Base-by-base conservation (phyloP, 2,797 vertebrate species). In the Neopelma chrysocephalum region DNA sequence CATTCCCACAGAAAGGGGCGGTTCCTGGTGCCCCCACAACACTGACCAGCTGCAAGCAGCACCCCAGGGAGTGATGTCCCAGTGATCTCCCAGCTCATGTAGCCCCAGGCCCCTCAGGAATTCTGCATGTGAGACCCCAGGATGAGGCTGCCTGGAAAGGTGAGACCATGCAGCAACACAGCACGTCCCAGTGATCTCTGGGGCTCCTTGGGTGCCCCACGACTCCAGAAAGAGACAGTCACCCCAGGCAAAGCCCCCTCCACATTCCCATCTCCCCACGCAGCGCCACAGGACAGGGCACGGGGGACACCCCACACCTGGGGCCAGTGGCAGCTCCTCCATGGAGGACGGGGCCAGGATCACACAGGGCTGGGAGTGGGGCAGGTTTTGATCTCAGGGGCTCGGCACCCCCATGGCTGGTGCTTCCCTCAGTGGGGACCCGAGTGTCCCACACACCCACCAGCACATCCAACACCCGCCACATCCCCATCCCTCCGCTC, bases 381-480 rank as follows among this genome's bases (percentile, higher is more conserved):
- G 1, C 51, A 43, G 48, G 17, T 56, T 73, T 48, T 3, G 4
- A 36, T 56, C 60, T n/a, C 5, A 0, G 25, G 50, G 48, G 57
- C 48, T 72, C 72, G 32, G 11, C 27, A 45, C 32, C 51, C 40
- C 48, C 58, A 1, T 0, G 2, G 11, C 25, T 1, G 10, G n/a
- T 4, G 80, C 72, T 47, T 40, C 18, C 40, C 53, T n/a, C 4
- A 0, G 29, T 0, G 5, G n/a, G n/a, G 21, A 82, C 40, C 40
- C 5, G 0, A 5, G 27, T 36, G 34, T 47, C 51, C 81, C 0
- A 1, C 65, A 3, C 40, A 12, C 56, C 12, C 12, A 0, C 1
- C 2, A 32, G 38, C 5, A 0, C 23, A 13, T 4, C 85, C 13
- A 0, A 8, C n/a, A 1, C 15, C 4, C 5, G 4, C 31, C 2